A percentile compares a stretch with the other conserved stretches of the same genome.
Evolutionary conservation across 1,140 invertebrate genomes (phyloP).

Genomic region (Hormaphis cornu): DNA sequence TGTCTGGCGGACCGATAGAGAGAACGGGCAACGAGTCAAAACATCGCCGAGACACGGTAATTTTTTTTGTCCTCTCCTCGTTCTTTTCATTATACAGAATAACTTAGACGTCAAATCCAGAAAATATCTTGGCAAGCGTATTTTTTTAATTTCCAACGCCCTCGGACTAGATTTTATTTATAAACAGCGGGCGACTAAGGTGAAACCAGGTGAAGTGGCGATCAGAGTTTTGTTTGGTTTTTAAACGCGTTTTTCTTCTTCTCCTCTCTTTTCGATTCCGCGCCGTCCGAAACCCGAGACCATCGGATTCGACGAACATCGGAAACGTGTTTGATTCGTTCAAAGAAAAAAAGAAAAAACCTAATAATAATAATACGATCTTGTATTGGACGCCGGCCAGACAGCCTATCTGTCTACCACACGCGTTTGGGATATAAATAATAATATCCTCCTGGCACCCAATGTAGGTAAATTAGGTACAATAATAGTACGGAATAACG

Average conservation of each 20-base stretch:
- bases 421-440: constrained; percentile 17
- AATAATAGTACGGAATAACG: constrained; percentile 14
- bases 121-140: constrained; percentile 30
- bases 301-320: constrained; percentile 2
- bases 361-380: no score
- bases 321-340: constrained; percentile 18
- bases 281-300: not conserved
- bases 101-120: constrained; percentile 31
- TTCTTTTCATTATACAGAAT: constrained; percentile 24
- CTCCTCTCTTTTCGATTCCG: not conserved
- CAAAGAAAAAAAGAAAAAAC: no score
- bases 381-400: not conserved
- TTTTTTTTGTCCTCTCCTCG: constrained; percentile 1
- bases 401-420: constrained; percentile 16
- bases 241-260: not conserved
- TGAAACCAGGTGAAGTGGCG: constrained; percentile 26
- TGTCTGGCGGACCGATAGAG: not conserved
- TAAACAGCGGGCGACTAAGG: constrained; percentile 24
- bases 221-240: not conserved
- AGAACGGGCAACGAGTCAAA: constrained; percentile 29
- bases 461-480: constrained; percentile 19
- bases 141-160: constrained; percentile 31
- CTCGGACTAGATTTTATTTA: constrained; percentile 31
- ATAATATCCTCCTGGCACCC: constrained; percentile 16
- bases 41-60: constrained; percentile 9